Evolutionary conservation across 2,797 vertebrate genomes (phyloP), one percentile per base, ranked within the genome.

Genomic region (Vultur gryphus): DNA sequence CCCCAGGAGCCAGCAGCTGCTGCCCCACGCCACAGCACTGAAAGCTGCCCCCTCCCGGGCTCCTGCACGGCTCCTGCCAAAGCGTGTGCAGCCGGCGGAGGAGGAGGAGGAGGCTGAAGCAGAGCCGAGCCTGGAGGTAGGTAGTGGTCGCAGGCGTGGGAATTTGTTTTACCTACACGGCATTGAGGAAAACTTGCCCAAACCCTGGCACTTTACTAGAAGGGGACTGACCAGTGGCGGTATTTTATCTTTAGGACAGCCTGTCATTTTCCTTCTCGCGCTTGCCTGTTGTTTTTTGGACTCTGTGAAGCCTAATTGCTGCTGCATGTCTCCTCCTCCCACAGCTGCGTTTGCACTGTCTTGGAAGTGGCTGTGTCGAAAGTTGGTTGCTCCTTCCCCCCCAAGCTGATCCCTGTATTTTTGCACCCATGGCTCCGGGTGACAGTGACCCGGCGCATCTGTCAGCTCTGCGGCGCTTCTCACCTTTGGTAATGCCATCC

Each of bases 81-180:
- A 86, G 58, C 0, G 0, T 3, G 0, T 3, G 0, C 71, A 2
- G 11, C 46, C 1, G 0, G 33, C 19, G 0, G 2, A 72, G 73
- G 85, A 95, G 87, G 67, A 91, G 85, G 28, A 90, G 29, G 70
- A 87, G 33, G 5, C 64, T 70, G 78, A 76, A 66, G 75, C 73
- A 73, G 62, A 79, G 26, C 31, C 0, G 9, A 46, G 26, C 37
- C 41, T 33, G 29, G 48, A 94, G 96, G 96, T 93, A 93, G 48
- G 96, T 94, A 80, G n/a, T 28, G 41, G 57, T 62, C 0, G 1
- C 28, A 62, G 55, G 69, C 8, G 7, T 13, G 37, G 67, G 12
- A 58, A 79, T 82, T 86, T n/a, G 16, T 44, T 95, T 93, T 46
- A 83, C 12, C 35, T 58, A 18, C 5, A 13, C 14, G 67, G 15